Base-by-base conservation (phyloP, 2,888 invertebrate genomes). In the Nebria salina region DNA sequence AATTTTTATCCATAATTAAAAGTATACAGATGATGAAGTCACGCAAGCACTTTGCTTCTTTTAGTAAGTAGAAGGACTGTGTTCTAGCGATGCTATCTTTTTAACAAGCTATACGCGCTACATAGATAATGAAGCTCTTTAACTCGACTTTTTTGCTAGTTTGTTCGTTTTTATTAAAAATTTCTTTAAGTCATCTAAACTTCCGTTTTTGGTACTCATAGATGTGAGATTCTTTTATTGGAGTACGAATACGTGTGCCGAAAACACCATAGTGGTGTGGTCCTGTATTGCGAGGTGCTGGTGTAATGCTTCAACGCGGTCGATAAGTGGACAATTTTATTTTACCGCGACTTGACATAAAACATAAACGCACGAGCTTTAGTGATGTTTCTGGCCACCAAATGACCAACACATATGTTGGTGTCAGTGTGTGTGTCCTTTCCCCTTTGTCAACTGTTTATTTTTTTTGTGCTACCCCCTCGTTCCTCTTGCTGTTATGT, bases 291-390 rank as follows among this genome's bases (percentile, higher is more conserved):
- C 25, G n/a, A 13, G 34, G n/a, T 34, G 26, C 11, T 68, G 34
- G 68, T 84, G 86, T 86, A 85, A 87, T 86, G 87, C 84, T 87
- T 84, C 84, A 84, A 86, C 85, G 87, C 87, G 86, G 85, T 86
- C 85, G 85, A 86, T 87, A 86, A 87, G 85, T 86, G 86, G 86
- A 83, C 83, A 84, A 84, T 85, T 86, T 85, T 76, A 82, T 83
- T 83, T 80, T 64, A 54, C 75, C 64, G 54, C n/a, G 20, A 20
- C 54, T 41, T 42, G 72, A 42, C 72, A 41, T 73, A 42, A 73
- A 42, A 73, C 41, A 73, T 74, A 79, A 66, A 77, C 77, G 75
- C 66, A 82, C 78, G 82, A 70, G 70, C 26, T 70, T 0, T 34
- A 70, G 70, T n/a, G 75, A 20, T 65, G 41, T 68, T 79, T 79